A percentile compares a stretch with the other conserved stretches of the same genome.
phyloP scores from a whole-genome alignment of 2,797 vertebrate species.

The Antrozous pallidus region DNA sequence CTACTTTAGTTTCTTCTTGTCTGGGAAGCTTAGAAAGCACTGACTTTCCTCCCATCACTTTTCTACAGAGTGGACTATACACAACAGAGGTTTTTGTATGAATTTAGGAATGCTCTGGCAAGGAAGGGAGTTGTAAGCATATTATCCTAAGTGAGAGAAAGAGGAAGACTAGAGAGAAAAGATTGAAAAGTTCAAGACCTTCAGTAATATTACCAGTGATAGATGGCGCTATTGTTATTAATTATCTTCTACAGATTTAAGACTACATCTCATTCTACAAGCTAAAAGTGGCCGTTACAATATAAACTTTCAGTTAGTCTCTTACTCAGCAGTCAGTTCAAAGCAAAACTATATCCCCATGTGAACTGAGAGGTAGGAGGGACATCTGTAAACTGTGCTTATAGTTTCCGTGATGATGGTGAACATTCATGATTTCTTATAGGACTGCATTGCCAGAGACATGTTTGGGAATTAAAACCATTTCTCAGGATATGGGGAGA shows the following conservation, averaged over 20 bases:
- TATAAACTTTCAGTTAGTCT: neutral
- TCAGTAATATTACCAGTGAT: neutral
- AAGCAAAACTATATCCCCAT: neutral
- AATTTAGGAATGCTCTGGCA: neutral
- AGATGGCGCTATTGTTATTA: neutral
- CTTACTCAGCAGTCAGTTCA: constrained; percentile 7
- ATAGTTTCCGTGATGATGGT: too few species aligned
- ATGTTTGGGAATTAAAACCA: too few species aligned
- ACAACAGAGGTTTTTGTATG: neutral
- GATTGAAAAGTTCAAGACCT: neutral
- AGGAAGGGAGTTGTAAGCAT: neutral
- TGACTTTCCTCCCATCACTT: neutral
- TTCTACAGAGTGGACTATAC: neutral
- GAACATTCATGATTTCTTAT: too few species aligned
- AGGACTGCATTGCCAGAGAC: too few species aligned
- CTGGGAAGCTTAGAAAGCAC: neutral
- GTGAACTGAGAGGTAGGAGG: too few species aligned
- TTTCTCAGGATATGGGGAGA: too few species aligned
- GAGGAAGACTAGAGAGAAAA: neutral
- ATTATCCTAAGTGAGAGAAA: neutral
- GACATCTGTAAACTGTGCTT: too few species aligned
- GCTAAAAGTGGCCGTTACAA: neutral
- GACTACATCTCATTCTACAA: neutral
- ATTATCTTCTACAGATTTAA: neutral
- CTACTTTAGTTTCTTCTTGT: neutral